A percentile compares a stretch with the other conserved stretches of the same genome.
These are phyloP conservation scores for Gastrophryne carolinensis DNA, from an alignment of 2,797 vertebrate genomes.

Conservation along the genomic window DNA sequence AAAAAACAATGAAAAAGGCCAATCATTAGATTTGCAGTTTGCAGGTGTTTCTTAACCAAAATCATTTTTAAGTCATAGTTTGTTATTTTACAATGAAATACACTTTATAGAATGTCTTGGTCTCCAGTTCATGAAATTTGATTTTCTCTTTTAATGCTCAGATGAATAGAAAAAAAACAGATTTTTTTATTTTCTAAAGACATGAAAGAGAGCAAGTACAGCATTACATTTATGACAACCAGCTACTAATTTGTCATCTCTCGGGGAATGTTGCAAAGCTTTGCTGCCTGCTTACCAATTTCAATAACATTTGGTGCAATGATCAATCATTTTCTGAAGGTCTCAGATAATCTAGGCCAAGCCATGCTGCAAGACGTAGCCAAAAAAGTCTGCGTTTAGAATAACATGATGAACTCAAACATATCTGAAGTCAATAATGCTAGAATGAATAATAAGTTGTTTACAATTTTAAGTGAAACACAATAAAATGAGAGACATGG, in stretches of 20 bases:
- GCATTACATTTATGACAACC: slow-evolving; percentile 25
- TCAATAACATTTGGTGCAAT: slow-evolving; percentile 45
- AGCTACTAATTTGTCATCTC: slow-evolving; percentile 44
- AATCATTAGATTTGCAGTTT: no score
- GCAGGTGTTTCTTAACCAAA: no score
- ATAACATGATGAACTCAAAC: slow-evolving; percentile 49
- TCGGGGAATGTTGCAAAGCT: slow-evolving; percentile 27
- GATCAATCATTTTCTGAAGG: slow-evolving; percentile 50
- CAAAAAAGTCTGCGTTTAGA: slow-evolving; percentile 28
- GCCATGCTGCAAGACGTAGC: slow-evolving; percentile 40
- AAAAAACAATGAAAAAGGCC: no score
- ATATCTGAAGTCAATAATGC: slow-evolving; percentile 26
- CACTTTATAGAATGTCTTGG: not conserved
- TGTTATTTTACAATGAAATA: not conserved
- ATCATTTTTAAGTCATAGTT: no score
- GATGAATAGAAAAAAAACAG: not conserved
- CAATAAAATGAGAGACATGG: slow-evolving; percentile 54
- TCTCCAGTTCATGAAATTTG: not conserved
- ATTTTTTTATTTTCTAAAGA: not conserved
- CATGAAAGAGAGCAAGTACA: not conserved
- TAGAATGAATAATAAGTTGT: slow-evolving; percentile 42
- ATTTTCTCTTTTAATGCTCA: not conserved
- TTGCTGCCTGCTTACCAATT: not conserved
- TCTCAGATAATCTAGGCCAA: slow-evolving; percentile 47
- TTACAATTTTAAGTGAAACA: slow-evolving; percentile 17